Percentiles rank a stretch among this genome's conserved stretches.
These are phyloP conservation scores for Sicus ferrugineus DNA, from an alignment of 2,888 invertebrate species.

Conservation along the genomic window DNA sequence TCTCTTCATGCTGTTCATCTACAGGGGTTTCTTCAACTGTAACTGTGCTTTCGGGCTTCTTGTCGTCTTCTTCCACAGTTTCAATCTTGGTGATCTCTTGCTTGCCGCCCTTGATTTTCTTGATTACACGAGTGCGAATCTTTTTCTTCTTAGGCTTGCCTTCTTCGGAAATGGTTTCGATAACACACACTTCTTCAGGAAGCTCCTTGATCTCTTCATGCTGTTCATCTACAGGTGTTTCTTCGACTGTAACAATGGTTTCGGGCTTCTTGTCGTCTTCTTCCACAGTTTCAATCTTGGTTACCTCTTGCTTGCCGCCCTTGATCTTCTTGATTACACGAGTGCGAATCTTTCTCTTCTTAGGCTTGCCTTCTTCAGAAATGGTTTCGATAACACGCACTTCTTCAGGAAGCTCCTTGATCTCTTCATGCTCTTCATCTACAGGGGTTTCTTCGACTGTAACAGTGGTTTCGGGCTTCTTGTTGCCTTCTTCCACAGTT, in stretches of 20 bases:
- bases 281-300: conserved; percentile 38
- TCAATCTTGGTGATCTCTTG: conserved; percentile 39
- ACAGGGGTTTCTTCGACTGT: conserved; percentile 37
- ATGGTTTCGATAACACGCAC: conserved; percentile 35
- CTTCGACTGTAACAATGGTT: conserved; percentile 35
- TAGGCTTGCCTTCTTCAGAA: conserved; percentile 35
- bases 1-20: conserved; percentile 25
- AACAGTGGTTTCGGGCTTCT: conserved; percentile 44
- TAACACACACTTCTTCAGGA: conserved; percentile 34
- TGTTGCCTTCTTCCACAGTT: conserved; percentile 47
- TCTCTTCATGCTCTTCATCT: conserved; percentile 29
- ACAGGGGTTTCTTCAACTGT: conserved; percentile 37
- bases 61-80: conserved; percentile 38
- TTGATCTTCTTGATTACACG: conserved; percentile 42
- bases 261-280: conserved; percentile 37
- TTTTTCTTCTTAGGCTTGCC: conserved; percentile 37
- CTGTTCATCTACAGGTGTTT: conserved; percentile 32
- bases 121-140: conserved; percentile 37
- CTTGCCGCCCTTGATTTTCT: conserved; percentile 38
- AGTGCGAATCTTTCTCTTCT: conserved; percentile 41
- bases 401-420: conserved; percentile 38
- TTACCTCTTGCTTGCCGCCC: conserved; percentile 42
- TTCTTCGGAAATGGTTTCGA: conserved; percentile 34
- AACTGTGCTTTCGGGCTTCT: conserved; percentile 38
- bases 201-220: conserved; percentile 27